phyloP scores from a whole-genome alignment of 1,140 invertebrate species.

The Arion vulgaris region DNA sequence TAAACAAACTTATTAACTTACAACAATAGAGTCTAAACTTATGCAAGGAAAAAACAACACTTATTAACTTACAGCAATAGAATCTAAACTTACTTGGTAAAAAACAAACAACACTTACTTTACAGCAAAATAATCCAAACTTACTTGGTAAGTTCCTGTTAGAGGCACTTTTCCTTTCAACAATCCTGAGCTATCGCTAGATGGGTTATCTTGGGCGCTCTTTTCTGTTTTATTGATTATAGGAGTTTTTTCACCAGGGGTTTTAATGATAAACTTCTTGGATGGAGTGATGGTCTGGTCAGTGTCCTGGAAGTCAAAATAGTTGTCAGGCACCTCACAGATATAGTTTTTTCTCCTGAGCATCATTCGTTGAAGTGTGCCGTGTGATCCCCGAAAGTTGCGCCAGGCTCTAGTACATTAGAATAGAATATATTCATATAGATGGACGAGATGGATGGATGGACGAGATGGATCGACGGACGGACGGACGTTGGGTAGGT shows the following conservation, averaged over 20 bases:
- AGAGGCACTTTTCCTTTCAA: background rate
- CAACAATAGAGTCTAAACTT: no score
- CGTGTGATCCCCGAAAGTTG: background rate
- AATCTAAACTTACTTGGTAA: no score
- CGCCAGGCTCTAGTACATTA: background rate
- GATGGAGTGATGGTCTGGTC: background rate
- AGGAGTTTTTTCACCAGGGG: background rate
- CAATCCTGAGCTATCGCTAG: background rate
- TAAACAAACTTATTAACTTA: no score
- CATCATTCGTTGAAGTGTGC: background rate
- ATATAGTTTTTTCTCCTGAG: constrained; percentile 1
- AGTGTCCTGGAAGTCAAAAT: background rate
- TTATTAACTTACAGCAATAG: no score
- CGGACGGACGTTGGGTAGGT: background rate
- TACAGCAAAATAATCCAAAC: background rate
- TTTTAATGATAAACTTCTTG: background rate
- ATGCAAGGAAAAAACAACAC: no score
- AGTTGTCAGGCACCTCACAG: constrained; percentile 16
- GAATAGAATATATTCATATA: no score
- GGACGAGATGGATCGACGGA: background rate
- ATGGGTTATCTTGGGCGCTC: background rate
- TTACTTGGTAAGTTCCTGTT: background rate
- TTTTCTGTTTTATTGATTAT: background rate
- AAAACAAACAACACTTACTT: no score
- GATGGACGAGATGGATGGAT: background rate